These are phyloP conservation scores for Congeria kusceri DNA, from an alignment of 2,888 invertebrate species.

Conservation along the genomic window DNA sequence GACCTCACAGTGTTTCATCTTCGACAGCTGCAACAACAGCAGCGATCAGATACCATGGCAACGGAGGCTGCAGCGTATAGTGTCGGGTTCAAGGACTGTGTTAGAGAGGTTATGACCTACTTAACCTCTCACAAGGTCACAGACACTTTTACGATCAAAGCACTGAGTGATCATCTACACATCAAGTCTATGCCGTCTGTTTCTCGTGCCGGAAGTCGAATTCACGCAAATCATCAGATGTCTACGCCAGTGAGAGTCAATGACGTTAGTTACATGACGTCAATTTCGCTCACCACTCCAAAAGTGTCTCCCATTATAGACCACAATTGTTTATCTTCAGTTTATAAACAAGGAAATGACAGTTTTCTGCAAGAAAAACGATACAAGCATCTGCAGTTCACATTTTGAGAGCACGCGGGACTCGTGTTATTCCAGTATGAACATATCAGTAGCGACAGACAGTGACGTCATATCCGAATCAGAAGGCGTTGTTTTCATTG, in stretches of 20 bases:
- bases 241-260: not conserved
- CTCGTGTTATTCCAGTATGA: not conserved
- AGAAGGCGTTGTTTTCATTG: constrained; percentile 21
- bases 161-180: constrained; percentile 24
- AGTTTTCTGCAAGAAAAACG: not conserved
- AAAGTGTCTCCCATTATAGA: not conserved
- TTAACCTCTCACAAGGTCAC: constrained; percentile 4
- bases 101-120: constrained; percentile 21
- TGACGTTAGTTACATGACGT: constrained; percentile 8
- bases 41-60: constrained; percentile 27
- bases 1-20: constrained; percentile 29
- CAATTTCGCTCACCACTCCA: constrained; percentile 5
- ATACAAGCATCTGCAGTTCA: not conserved
- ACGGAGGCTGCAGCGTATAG: constrained; percentile 13
- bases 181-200: too few species aligned
- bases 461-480: not conserved
- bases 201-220: too few species aligned
- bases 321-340: too few species aligned
- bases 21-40: constrained; percentile 26
- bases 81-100: constrained; percentile 37
- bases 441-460: not conserved
- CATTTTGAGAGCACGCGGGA: not conserved
- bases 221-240: too few species aligned
- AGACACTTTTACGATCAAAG: not conserved
- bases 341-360: not conserved